phyloP scores from a whole-genome alignment of 37 sponge, comb jelly and placozoan genomes.

The Halisarca cf. caerulea region DNA sequence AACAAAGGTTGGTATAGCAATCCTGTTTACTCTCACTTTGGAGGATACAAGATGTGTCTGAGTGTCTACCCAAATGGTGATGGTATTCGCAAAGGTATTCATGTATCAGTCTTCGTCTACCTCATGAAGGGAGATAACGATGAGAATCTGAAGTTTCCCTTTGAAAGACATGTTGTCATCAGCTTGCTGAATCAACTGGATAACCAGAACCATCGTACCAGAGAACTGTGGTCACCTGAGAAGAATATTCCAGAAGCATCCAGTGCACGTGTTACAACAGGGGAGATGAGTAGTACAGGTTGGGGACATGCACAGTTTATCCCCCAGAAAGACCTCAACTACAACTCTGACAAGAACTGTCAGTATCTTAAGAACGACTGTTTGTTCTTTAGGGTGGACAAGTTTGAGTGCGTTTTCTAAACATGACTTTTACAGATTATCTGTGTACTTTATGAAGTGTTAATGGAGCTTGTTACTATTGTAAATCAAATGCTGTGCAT shows the following conservation, averaged over 20 bases:
- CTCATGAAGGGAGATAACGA: conserved; percentile 6
- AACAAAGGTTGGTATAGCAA: background rate
- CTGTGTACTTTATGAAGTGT: too few species aligned
- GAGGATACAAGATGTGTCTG: conserved; percentile 22
- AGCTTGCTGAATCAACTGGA: conserved; percentile 21
- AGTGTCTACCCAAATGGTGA: background rate
- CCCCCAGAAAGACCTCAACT: conserved; percentile 1
- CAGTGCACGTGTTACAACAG: background rate
- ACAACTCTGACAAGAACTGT: conserved; percentile 31
- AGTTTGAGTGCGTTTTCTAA: too few species aligned
- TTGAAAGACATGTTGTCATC: background rate
- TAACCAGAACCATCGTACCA: background rate
- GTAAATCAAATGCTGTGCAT: too few species aligned
- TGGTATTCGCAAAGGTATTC: background rate
- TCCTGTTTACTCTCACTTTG: conserved; percentile 25
- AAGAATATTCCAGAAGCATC: background rate
- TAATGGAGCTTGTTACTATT: too few species aligned
- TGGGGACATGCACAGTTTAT: background rate
- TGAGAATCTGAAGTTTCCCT: conserved; percentile 16
- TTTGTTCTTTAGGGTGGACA: conserved; percentile 43
- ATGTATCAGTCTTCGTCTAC: background rate
- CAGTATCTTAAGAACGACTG: conserved; percentile 51
- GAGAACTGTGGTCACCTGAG: background rate
- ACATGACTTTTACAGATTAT: too few species aligned
- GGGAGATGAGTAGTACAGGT: background rate